Conservation (phyloP, 1,140 invertebrate species). For the Dendroctonus valens region DNA sequence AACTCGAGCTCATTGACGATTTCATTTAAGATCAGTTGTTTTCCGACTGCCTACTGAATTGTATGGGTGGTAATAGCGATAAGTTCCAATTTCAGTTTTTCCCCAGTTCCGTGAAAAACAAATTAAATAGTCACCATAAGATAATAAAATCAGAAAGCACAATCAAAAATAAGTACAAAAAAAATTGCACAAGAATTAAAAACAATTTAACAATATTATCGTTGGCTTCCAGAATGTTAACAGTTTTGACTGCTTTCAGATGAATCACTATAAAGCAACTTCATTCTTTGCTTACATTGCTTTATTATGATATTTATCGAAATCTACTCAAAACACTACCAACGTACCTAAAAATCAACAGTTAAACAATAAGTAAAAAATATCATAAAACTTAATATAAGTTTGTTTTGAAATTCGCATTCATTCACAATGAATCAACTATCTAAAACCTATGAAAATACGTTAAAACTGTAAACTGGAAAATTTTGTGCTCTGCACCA, state of each 20-base stretch:
- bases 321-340: not conserved
- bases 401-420: slow-evolving; percentile 11
- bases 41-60: too few relatives aligned
- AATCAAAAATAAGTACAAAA: slow-evolving; percentile 19
- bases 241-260: too few relatives aligned
- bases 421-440: slow-evolving; percentile 5
- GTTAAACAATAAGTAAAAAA: slow-evolving; percentile 19
- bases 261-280: too few relatives aligned
- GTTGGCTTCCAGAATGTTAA: too few relatives aligned
- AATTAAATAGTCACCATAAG: not conserved
- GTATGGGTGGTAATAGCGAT: too few relatives aligned
- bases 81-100: too few relatives aligned
- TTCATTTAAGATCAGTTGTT: too few relatives aligned
- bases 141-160: slow-evolving; percentile 15
- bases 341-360: slow-evolving; percentile 4
- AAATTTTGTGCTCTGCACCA: slow-evolving; percentile 38
- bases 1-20: too few relatives aligned
- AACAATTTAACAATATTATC: not conserved
- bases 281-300: too few relatives aligned
- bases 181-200: slow-evolving; percentile 19
- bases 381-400: slow-evolving; percentile 28
- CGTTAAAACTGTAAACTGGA: slow-evolving; percentile 11
- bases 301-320: not conserved
- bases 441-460: slow-evolving; percentile 6
- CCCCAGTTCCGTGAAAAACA: too few relatives aligned